Evolutionary conservation across 37 sponge, comb jelly and placozoan genomes (phyloP), one percentile per base, ranked within the genome.

Genomic region (Axinella damicornis): DNA sequence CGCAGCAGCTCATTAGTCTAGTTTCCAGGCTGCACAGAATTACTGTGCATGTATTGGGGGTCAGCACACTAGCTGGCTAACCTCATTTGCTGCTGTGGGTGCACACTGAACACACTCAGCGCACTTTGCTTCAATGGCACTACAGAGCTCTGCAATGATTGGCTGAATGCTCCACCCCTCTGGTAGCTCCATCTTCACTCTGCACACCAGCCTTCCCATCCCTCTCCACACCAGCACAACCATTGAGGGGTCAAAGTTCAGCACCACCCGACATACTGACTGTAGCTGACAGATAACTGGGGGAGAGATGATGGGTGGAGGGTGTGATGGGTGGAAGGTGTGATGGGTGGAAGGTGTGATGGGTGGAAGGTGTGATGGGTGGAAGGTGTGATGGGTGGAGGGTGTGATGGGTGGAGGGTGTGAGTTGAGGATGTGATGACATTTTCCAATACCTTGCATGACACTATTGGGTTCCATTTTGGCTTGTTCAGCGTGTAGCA

Each of bases 221-320:
- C 75, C 56, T 20, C 69, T 73, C 82, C 82, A 88, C 18, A 63
- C 40, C 40, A 81, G 39, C 25, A 81, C 31, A 5, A 74, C 0
- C n/a, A 88, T 54, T 57, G 88, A 55, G 28, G 88, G 82, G 55
- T 88, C 88, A 88, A 88, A 88, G 70, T 68, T 30, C 61, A 81
- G 36, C 0, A 46, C 80, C 19, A 68, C 54, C 22, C 73, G 57
- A 36, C 52, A 52, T 28, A 74, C 39, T 14, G 24, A 57, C 22
- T 27, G 19, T 16, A 84, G 64, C 66, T 57, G 31, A 30, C 28
- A 54, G 16, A 57, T 24, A 24, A 55, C 33, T 40, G 58, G 35
- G 35, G 13, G 58, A 11, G 5, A 57, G 60, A 27, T 13, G 16
- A 57, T 28, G 32, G 32, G n/a, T 31, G 68, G 5, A 2, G 11